Base-by-base conservation (phyloP, 1,140 invertebrate genomes). In the Xylocopa sonorina region DNA sequence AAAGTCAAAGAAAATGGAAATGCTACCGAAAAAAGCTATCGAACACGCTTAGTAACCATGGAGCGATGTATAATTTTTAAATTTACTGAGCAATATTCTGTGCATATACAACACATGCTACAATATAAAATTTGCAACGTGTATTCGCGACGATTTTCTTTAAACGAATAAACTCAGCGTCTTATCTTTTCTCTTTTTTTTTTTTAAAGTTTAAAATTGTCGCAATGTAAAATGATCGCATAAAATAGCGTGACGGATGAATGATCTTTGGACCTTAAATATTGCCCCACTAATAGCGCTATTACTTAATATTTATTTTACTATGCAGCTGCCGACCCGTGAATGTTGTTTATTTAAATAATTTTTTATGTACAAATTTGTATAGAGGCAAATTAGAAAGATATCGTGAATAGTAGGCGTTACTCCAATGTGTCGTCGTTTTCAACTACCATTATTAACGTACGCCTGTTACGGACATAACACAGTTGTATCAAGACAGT, bases 231-330 rank as follows among this genome's bases (percentile, higher is more conserved):
- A 43, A 57, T n/a, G 14, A 58, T 53, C 4, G 51, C 21, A 58
- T 57, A 50, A 9, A 32, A 50, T 32, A 50, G 18, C 0, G 18
- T n/a, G 7, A 73, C n/a, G 46, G 1, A n/a, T 21, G 51, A 43
- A 78, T 46, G 75, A 78, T 78, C 75, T 78, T 78, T 78, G 75
- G 75, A 78, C 75, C 34, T 58, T 69, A 38, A 48, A 24, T 55
- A 68, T 69, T 14, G 69, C 32, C 64, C 64, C 32, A 41, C 14
- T 34, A 50, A 48, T 34, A 76, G 27, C 50, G 24, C 53, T 78
- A 71, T 34, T 24, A 48, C 41, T 58, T 77, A 69, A 29, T n/a
- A 77, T 58, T 69, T 60, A 71, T 69, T 71, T 77, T 78, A 60
- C 27, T 71, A 57, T 51, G 66, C 34, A 57, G 69, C 53, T 60